Base-by-base conservation (phyloP, 2,888 invertebrate genomes). In the Venusia cambrica region DNA sequence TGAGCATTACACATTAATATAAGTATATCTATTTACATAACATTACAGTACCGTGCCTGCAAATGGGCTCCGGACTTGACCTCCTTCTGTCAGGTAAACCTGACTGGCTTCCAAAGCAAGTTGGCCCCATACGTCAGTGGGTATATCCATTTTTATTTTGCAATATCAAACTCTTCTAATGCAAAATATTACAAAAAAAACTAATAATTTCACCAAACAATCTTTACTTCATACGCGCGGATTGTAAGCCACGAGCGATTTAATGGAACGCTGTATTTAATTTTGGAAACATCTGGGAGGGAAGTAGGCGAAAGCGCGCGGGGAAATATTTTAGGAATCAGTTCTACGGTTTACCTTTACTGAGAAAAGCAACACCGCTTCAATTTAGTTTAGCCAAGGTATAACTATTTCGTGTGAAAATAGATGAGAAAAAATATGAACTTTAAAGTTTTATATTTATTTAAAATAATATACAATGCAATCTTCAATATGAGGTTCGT, bases 41-140 rank as follows among this genome's bases (percentile, higher is more conserved):
- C 19, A 32, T 22, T 30, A 57, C 43, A 84, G 89, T 93, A 96
- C 96, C 92, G 95, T 96, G 75, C 90, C 91, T 38, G 94, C 93
- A 71, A 95, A 95, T 44, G 94, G 94, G 74, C 95, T 95, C 67
- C 93, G 91, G 57, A 92, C 84, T 55, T 90, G 89, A 38, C 93
- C 93, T 45, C 93, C 94, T 79, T 95, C 95, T 18, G 92, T 92
- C 51, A 95, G 88, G 78, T 95, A 95, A 48, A 95, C 93, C 81
- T 95, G 94, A 56, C 93, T 93, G 32, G 94, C 94, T 79, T 96
- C 96, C 39, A 96, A 89, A 42, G 96, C 95, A 62, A 96, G 87
- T 76, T 96, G 96, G 27, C 95, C 95, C 95, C 96, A 95, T 62
- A 96, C 93, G 88, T 96, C 94, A 32, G 92, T 90, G 25, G 90